phyloP scores from a whole-genome alignment of 2,113 vertebrate genomes.

The Neoarius graeffei region DNA sequence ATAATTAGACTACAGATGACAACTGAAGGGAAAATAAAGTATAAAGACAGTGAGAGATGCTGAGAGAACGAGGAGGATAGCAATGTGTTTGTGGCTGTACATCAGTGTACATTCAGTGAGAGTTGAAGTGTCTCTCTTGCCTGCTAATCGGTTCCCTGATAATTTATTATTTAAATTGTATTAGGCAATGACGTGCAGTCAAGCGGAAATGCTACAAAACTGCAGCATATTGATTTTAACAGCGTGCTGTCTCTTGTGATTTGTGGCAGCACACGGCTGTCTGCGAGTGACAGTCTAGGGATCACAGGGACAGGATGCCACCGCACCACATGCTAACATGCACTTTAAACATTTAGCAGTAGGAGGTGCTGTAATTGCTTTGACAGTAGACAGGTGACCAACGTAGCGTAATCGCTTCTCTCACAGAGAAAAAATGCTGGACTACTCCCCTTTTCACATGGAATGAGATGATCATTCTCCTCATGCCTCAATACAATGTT shows the following conservation, averaged over 20 bases:
- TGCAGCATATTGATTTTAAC: conserved; percentile 67
- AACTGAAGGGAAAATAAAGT: conserved; percentile 21
- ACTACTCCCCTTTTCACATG: conserved; percentile 42
- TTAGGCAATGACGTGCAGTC: conserved; percentile 66
- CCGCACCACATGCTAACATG: conserved; percentile 61
- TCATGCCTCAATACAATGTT: conserved; percentile 35
- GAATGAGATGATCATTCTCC: conserved; percentile 23
- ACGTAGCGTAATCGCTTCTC: conserved; percentile 53
- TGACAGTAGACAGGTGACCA: conserved; percentile 70
- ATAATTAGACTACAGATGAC: conserved; percentile 28
- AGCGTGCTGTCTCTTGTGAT: conserved; percentile 50
- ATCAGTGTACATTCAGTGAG: conserved; percentile 47
- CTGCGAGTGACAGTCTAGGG: conserved; percentile 55
- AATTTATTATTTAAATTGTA: conserved; percentile 76
- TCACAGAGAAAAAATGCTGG: conserved; percentile 30
- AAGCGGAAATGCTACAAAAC: conserved; percentile 70
- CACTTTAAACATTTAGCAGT: conserved; percentile 60
- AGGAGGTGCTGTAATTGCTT: conserved; percentile 70
- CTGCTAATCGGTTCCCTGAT: conserved; percentile 55
- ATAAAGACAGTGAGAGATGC: conserved; percentile 28
- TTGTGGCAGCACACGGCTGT: conserved; percentile 46
- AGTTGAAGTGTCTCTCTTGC: conserved; percentile 47
- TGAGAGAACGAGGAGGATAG: conserved; percentile 21
- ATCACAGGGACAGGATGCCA: conserved; percentile 56
- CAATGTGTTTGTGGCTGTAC: conserved; percentile 36